phyloP scores from a whole-genome alignment of 2,888 invertebrate genomes.

The Melipona beecheii region DNA sequence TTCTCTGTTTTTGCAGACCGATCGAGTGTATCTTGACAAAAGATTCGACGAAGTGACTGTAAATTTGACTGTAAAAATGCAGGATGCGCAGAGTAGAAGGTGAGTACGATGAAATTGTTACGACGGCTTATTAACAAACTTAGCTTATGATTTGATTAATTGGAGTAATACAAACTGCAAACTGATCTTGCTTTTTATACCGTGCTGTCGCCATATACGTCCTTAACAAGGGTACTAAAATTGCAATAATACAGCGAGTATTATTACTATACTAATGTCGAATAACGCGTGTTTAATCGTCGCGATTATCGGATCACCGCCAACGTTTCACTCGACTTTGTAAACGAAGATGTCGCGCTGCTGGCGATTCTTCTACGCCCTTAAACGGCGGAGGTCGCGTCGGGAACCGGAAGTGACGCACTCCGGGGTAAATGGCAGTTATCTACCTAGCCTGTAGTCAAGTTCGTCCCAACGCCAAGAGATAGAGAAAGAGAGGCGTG shows the following conservation, averaged over 20 bases:
- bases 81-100: not conserved
- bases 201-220: not conserved
- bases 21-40: not conserved
- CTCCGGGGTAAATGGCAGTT: slow-evolving; percentile 77
- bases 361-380: slow-evolving; percentile 29
- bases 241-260: slow-evolving; percentile 35
- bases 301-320: not conserved
- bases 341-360: not conserved
- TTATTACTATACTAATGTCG: too few species aligned
- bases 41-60: too few species aligned
- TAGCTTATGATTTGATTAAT: not conserved
- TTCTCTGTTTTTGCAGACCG: not conserved
- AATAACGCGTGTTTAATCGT: not conserved
- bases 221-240: slow-evolving; percentile 20
- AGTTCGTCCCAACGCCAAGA: slow-evolving; percentile 44
- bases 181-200: not conserved
- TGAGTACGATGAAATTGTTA: not conserved
- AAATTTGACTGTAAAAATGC: not conserved
- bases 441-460: slow-evolving; percentile 79
- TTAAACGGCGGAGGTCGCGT: slow-evolving; percentile 75
- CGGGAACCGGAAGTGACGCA: slow-evolving; percentile 81
- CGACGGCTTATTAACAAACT: not conserved
- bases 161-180: not conserved
- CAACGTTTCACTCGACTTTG: not conserved
- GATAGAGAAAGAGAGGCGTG: slow-evolving; percentile 22